Evolutionary conservation across 2,113 vertebrate species (phyloP).

Genomic region (Takifugu flavidus): DNA sequence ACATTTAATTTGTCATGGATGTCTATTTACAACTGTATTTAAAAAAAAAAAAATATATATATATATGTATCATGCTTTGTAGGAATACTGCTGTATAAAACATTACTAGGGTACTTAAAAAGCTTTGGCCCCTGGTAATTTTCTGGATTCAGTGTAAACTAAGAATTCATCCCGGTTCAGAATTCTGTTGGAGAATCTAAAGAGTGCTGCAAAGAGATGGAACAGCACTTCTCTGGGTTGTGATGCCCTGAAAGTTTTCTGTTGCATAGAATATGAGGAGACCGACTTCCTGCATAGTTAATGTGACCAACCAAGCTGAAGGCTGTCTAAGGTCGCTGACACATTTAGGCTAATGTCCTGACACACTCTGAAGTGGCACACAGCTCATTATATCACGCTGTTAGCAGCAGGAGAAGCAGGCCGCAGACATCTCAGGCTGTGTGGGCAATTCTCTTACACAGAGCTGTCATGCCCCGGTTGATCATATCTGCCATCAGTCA

Average conservation of each 20-base stretch:
- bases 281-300: constrained; percentile 48
- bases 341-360: constrained; percentile 57
- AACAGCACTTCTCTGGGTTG: constrained; percentile 22
- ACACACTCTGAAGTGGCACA: constrained; percentile 29
- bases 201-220: constrained; percentile 20
- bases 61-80: constrained; percentile 63
- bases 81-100: constrained; percentile 51
- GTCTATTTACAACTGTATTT: constrained; percentile 74
- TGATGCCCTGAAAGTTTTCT: not conserved
- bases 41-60: constrained; percentile 63
- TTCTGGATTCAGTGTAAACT: constrained; percentile 20
- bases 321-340: constrained; percentile 52
- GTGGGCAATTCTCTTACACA: constrained; percentile 23
- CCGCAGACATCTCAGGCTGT: constrained; percentile 33
- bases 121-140: constrained; percentile 50
- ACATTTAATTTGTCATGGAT: constrained; percentile 73
- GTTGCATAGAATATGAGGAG: constrained; percentile 30
- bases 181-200: constrained; percentile 21
- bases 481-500: not conserved
- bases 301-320: constrained; percentile 45
- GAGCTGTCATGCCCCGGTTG: too few relatives aligned
- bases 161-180: constrained; percentile 8
- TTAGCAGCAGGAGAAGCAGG: constrained; percentile 41
- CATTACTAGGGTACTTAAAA: constrained; percentile 51
- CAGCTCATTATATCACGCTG: constrained; percentile 40